A percentile compares a stretch with the other conserved stretches of the same genome.
Conservation (phyloP, 2,888 invertebrate genomes). For the Vandiemenella viatica region DNA sequence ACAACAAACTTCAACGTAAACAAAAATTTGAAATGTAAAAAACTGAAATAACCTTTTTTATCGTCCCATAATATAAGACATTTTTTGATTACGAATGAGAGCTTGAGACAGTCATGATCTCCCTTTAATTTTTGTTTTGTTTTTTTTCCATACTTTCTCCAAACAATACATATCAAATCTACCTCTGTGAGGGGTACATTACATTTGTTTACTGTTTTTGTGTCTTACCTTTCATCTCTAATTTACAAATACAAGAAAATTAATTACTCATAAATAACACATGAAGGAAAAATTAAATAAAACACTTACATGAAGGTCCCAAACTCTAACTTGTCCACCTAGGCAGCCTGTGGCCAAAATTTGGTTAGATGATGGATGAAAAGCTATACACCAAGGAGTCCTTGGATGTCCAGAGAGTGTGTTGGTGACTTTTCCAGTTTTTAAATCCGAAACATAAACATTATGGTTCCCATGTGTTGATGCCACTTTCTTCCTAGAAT, state of each 20-base stretch:
- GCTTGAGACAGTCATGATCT: too few relatives aligned
- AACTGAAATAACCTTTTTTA: too few relatives aligned
- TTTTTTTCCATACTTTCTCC: too few relatives aligned
- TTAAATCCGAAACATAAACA: conserved; percentile 67
- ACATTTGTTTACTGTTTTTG: too few relatives aligned
- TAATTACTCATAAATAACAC: neutral
- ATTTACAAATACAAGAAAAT: neutral
- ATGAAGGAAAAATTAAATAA: neutral
- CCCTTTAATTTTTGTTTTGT: too few relatives aligned
- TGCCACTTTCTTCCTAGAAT: conserved; percentile 56
- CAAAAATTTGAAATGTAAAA: too few relatives aligned
- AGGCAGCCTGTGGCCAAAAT: conserved; percentile 78
- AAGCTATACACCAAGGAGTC: conserved; percentile 82
- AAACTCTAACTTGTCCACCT: conserved; percentile 77
- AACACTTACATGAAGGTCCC: conserved; percentile 57
- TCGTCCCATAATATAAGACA: too few relatives aligned
- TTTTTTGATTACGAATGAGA: too few relatives aligned
- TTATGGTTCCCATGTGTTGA: conserved; percentile 83
- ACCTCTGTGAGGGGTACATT: too few relatives aligned
- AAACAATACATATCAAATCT: too few relatives aligned
- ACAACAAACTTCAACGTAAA: too few relatives aligned
- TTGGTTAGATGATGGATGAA: conserved; percentile 70
- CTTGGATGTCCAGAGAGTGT: conserved; percentile 69
- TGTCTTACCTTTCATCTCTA: neutral
- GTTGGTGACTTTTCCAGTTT: conserved; percentile 60